Evolutionary conservation across 2,797 vertebrate genomes (phyloP), one percentile per base, ranked within the genome.

Genomic region (Arnoldichthys spilopterus): DNA sequence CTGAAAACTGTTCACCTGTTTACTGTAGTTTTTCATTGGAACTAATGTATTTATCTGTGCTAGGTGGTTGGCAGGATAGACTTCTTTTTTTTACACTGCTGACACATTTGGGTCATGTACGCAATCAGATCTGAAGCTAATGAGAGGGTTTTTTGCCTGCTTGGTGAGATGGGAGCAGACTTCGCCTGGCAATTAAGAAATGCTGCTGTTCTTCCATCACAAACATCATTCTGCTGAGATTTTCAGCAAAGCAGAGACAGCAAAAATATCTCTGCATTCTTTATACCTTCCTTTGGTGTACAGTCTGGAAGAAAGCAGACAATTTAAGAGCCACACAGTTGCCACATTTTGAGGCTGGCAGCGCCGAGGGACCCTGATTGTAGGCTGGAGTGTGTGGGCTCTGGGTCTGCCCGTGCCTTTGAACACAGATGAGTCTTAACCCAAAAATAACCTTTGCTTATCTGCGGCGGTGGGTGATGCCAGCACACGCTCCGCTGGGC

Each of bases 391-490:
- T 72, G 54, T 83, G 80, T 45, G 64, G 84, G 84, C 77, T 83
- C n/a, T 26, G 9, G 53, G 58, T 70, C 79, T 74, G 6, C 22
- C 76, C 79, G 85, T 87, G 85, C 83, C 84, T 88, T 87, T 87
- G 82, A 88, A 90, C 83, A 85, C 76, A 84, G 83, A 90, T 81
- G 84, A 90, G 85, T 74, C 78, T 71, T 67, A 83, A 85, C 88
- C 89, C 89, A 86, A 93, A 92, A 92, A 93, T 93, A 93, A 90
- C 90, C 64, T 62, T 77, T 83, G 73, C 86, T 86, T 85, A 85
- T 88, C 87, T 87, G 74, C 18, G 62, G 37, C 0, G 62, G 67
- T 58, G 83, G 82, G 80, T 73, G 87, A 87, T 87, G 83, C 84
- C 81, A 82, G 84, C 83, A 51, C 85, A 91, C 74, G 86, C 87